Conservation (phyloP, 1,140 invertebrate genomes). For the Drosophila persimilis region DNA sequence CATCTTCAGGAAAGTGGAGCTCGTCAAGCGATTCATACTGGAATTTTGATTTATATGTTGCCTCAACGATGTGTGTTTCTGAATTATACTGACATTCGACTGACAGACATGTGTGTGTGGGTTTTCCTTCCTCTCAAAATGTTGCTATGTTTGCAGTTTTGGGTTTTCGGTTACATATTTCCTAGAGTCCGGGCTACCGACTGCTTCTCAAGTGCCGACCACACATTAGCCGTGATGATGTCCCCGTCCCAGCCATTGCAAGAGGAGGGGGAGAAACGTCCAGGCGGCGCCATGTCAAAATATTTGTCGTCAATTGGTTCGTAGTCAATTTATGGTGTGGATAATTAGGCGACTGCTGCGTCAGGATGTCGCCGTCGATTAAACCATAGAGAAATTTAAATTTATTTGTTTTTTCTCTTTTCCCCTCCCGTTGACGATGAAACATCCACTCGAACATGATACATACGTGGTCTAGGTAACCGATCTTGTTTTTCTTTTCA, state of each 20-base stretch:
- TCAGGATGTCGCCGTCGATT: constrained; percentile 71
- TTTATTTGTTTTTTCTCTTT: background rate
- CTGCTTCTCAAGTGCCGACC: constrained; percentile 68
- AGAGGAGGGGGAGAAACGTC: constrained; percentile 24
- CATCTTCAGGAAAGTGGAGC: constrained; percentile 4
- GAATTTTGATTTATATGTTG: constrained; percentile 1
- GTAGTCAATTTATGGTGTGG: constrained; percentile 53
- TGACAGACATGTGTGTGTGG: background rate
- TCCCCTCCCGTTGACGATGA: constrained; percentile 4
- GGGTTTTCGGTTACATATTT: constrained; percentile 38
- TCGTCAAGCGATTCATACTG: constrained; percentile 26
- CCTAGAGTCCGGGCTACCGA: constrained; percentile 45
- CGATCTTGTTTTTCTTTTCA: constrained; percentile 5
- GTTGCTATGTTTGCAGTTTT: constrained; percentile 26
- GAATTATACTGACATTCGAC: background rate
- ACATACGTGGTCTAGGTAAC: background rate
- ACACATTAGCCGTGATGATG: constrained; percentile 57
- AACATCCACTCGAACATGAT: constrained; percentile 54
- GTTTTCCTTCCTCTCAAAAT: background rate
- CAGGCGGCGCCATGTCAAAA: constrained; percentile 70
- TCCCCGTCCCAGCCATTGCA: background rate
- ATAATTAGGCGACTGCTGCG: constrained; percentile 63
- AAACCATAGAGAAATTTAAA: constrained; percentile 45
- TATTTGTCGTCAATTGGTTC: constrained; percentile 76
- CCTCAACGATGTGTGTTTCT: background rate